Conservation (phyloP, 2,113 vertebrate species). For the Symphodus melops region DNA sequence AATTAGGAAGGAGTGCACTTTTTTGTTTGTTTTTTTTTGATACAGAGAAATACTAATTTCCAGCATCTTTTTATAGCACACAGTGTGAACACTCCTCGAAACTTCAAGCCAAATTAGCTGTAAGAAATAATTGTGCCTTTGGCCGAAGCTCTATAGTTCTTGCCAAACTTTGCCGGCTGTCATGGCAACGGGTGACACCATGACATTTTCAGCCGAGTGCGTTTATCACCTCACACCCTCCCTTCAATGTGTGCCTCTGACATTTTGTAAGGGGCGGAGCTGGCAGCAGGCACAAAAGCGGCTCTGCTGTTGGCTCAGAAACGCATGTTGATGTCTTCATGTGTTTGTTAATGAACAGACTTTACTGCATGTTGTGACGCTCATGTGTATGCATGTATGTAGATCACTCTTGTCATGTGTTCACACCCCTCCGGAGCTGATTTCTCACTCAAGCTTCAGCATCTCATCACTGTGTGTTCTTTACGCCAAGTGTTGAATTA, state of each 20-base stretch:
- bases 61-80: slow-evolving; percentile 20
- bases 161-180: slow-evolving; percentile 79
- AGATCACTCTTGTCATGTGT: slow-evolving; percentile 30
- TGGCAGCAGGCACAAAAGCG: slow-evolving; percentile 34
- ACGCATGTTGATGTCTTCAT: slow-evolving; percentile 9
- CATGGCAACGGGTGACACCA: slow-evolving; percentile 78
- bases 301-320: slow-evolving; percentile 28
- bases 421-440: slow-evolving; percentile 11
- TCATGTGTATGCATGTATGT: slow-evolving; percentile 27
- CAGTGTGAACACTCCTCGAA: slow-evolving; percentile 23
- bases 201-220: slow-evolving; percentile 76
- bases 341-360: slow-evolving; percentile 23
- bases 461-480: slow-evolving; percentile 10
- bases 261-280: slow-evolving; percentile 65
- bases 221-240: slow-evolving; percentile 71
- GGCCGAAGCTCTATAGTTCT: slow-evolving; percentile 57
- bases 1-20: slow-evolving; percentile 4
- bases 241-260: slow-evolving; percentile 63
- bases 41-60: slow-evolving; percentile 2
- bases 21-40: slow-evolving; percentile 4
- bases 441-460: slow-evolving; percentile 44
- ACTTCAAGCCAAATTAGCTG: slow-evolving; percentile 66
- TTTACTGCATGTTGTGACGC: slow-evolving; percentile 6
- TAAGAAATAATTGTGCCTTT: slow-evolving; percentile 76
- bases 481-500: slow-evolving; percentile 20